Base-by-base conservation (phyloP, 1,140 invertebrate species). In the Drosophila suzukii region DNA sequence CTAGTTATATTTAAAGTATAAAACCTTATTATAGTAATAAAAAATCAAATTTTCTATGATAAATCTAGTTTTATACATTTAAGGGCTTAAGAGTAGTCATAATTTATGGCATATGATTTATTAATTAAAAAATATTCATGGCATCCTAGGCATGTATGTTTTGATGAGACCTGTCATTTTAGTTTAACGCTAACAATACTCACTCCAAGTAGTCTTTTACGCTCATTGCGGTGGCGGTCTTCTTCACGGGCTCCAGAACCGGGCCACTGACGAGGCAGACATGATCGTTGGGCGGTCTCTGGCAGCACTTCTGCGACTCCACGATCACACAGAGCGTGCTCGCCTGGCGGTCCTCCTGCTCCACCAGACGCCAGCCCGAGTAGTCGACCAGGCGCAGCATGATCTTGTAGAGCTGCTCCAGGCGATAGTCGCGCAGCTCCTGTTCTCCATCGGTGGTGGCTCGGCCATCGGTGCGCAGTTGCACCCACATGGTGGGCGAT, bases 181-280 rank as follows among this genome's bases (percentile, higher is more conserved):
- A 6, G 0, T n/a, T 6, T 13, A n/a, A 2, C 6, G 13, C 38
- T n/a, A 20, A 13, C 13, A 6, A 12, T 66, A 76, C 84, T 79
- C 44, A 88, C 83, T 68, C 54, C 44, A 80, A 59, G 13, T 88
- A 88, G 12, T 17, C 36, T 4, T 30, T 41, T 11, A 63, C 49
- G 0, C 30, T 53, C 13, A 89, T 1, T 2, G 6, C 47, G 7
- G 68, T 78, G 27, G 62, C 53, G 0, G 30, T 66, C 24, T 73
- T 89, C 4, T 15, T 75, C 7, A 36, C 47, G 1, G 84, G 81
- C 47, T 89, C 84, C 5, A 84, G n/a, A 0, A 89, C 84, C 0
- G 77, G 68, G 5, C 80, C 80, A 13, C 80, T 72, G 1, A 70
- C 47, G 5, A 88, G 7, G 12, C 49, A 51, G 0, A 83, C 57